Evolutionary conservation across 2,888 invertebrate genomes (phyloP).

Genomic region (Agrochola lota): DNA sequence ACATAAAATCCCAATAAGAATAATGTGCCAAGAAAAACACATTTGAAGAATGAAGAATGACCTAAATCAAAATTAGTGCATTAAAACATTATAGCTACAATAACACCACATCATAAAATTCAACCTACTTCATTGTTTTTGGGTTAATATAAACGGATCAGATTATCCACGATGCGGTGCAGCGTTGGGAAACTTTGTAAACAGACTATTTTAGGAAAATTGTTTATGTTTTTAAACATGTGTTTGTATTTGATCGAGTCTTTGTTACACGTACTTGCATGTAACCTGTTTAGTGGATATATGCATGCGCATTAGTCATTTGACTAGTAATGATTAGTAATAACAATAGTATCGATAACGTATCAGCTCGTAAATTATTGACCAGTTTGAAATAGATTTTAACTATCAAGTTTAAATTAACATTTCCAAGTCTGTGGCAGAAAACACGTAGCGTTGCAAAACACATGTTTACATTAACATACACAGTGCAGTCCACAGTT

Average conservation of each 20-base stretch:
- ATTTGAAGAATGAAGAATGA: slow-evolving; percentile 25
- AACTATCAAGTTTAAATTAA: slow-evolving; percentile 10
- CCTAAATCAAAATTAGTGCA: slow-evolving; percentile 48
- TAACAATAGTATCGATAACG: slow-evolving; percentile 33
- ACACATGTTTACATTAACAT: slow-evolving; percentile 29
- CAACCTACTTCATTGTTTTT: slow-evolving; percentile 61
- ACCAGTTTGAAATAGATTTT: slow-evolving; percentile 6
- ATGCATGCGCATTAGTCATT: slow-evolving; percentile 1
- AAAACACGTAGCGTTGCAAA: slow-evolving; percentile 20
- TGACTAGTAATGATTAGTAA: slow-evolving; percentile 13
- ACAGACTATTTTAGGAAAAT: slow-evolving; percentile 50
- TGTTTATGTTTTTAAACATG: slow-evolving; percentile 32
- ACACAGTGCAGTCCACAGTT: slow-evolving; percentile 31
- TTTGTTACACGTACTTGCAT: slow-evolving; percentile 3
- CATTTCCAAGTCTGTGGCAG: slow-evolving; percentile 7
- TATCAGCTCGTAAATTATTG: slow-evolving; percentile 7
- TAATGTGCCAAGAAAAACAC: slow-evolving; percentile 17
- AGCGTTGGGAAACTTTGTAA: slow-evolving; percentile 47
- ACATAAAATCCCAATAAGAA: slow-evolving; percentile 9
- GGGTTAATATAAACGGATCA: slow-evolving; percentile 56
- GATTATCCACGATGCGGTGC: slow-evolving; percentile 33
- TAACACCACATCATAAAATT: slow-evolving; percentile 45
- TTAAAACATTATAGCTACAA: slow-evolving; percentile 38
- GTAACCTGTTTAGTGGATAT: neutral
- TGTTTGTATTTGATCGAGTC: slow-evolving; percentile 11